Base-by-base conservation (phyloP, 2,113 vertebrate genomes). In the Manacus vitellinus region DNA sequence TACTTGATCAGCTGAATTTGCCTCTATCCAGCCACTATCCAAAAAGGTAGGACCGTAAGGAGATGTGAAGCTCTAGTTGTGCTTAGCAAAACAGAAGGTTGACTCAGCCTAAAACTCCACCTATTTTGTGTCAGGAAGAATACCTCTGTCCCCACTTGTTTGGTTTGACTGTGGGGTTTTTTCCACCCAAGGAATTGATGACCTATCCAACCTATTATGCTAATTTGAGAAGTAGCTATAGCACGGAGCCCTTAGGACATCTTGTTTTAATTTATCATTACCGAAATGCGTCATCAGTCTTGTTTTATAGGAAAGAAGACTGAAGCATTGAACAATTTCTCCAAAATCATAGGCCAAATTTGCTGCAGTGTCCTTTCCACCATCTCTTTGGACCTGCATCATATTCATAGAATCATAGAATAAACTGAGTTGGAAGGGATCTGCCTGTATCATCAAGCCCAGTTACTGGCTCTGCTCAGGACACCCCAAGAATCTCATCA, bases 81-180 rank as follows among this genome's bases (percentile, higher is more conserved):
- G 30, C 21, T 18, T 47, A 71, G 39, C 31, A 44, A 31, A 89
- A 43, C 15, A 17, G 62, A 79, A 59, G 13, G 10, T 1, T 56
- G 62, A 72, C 22, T 68, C 17, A 61, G n/a, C 6, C 9, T 67
- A 33, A 55, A 72, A 37, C 37, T 62, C 23, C 14, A 47, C 4
- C 31, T 20, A 2, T 44, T 82, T 7, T 2, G 1, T 54, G 23
- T 47, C 39, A 86, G 46, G 30, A 49, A 70, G 63, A 66, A 71
- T 35, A 71, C 12, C 6, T 1, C 1, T 65, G n/a, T 35, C 12
- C 5, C 22, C 3, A 0, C 11, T 86, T 56, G 6, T 76, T 66
- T 73, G 27, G 16, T 59, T 88, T 31, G 12, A 30, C 39, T 78
- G 8, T 23, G 9, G 17, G 31, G 0, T 0, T 37, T 43, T 74